Base-by-base conservation (phyloP, 2,888 invertebrate genomes). In the Trichogramma dendrolimi region DNA sequence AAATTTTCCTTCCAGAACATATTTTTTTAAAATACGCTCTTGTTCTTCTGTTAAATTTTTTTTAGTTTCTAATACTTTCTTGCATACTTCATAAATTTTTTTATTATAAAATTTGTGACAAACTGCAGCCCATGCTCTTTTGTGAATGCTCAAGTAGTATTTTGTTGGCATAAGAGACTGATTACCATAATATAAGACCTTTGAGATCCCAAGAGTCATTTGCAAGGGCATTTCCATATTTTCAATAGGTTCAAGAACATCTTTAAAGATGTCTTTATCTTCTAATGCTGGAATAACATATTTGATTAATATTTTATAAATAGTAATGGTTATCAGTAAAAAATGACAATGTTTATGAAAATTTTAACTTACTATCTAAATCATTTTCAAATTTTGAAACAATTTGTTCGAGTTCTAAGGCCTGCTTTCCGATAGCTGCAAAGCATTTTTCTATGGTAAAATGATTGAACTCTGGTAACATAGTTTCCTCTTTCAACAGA, bases 151-250 rank as follows among this genome's bases (percentile, higher is more conserved):
- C 70, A 89, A 80, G 72, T 92, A 94, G 53, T 85, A 86, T 70
- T 88, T 88, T 4, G 89, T 87, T 0, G 92, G 91, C 86, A 94
- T 91, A 8, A 89, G 75, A 1, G 87, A 86, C 71, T 88, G 88
- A 72, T 91, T 90, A 5, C 91, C 90, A 55, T 91, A 80, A 74
- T 91, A 93, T 8, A 96, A 78, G 4, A 91, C 87, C 79, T 94
- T 94, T 0, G 93, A 88, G 70, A 94, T 84, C 7, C 92, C 92
- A 92, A 93, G 94, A 4, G 92, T 92, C 55, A 88, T 85, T 73
- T 92, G 91, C 54, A 96, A 79, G 7, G 90, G 88, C 1, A 85
- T 83, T 43, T 87, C 86, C 1, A 88, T 76, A 69, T 85, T 84
- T 75, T 96, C 94, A 40, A 95, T 73, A 1, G 91, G 90, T 67